Conservation (phyloP, 2,888 invertebrate genomes). For the Boloria euphrosyne region DNA sequence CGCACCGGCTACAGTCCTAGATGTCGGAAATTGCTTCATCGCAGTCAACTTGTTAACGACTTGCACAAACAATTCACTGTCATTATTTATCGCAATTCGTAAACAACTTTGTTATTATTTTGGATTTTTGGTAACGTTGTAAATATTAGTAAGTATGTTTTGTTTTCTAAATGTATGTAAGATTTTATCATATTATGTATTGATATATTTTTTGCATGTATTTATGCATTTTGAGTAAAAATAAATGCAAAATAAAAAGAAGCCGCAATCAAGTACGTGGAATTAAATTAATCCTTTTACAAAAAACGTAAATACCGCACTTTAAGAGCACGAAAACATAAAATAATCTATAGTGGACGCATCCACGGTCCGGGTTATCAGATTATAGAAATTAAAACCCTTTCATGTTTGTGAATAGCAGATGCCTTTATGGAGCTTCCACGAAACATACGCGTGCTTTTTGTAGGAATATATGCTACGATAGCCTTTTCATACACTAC, state of each 20-base stretch:
- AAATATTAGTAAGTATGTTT: too few relatives aligned
- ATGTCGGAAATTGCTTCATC: slow-evolving; percentile 44
- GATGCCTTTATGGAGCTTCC: slow-evolving; percentile 33
- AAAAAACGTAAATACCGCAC: background rate
- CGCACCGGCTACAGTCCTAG: slow-evolving; percentile 31
- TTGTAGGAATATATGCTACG: slow-evolving; percentile 24
- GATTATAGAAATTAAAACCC: slow-evolving; percentile 50
- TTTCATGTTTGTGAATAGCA: slow-evolving; percentile 49
- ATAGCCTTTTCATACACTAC: slow-evolving; percentile 22
- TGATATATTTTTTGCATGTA: too few relatives aligned
- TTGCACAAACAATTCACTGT: slow-evolving; percentile 38
- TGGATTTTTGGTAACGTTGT: too few relatives aligned
- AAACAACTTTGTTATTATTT: too few relatives aligned
- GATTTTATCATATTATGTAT: too few relatives aligned
- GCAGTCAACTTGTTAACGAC: slow-evolving; percentile 38
- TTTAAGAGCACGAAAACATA: slow-evolving; percentile 27
- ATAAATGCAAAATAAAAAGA: background rate
- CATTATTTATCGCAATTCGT: too few relatives aligned
- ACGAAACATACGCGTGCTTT: slow-evolving; percentile 22
- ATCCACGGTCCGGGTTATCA: slow-evolving; percentile 45
- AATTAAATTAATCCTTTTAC: too few relatives aligned
- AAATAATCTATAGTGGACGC: slow-evolving; percentile 29
- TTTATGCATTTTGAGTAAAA: slow-evolving; percentile 28
- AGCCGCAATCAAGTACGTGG: too few relatives aligned
- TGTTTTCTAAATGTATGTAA: too few relatives aligned